A percentile compares a stretch with the other conserved stretches of the same genome.
phyloP scores from a whole-genome alignment of 2,113 vertebrate genomes.

The Mesitornis unicolor region DNA sequence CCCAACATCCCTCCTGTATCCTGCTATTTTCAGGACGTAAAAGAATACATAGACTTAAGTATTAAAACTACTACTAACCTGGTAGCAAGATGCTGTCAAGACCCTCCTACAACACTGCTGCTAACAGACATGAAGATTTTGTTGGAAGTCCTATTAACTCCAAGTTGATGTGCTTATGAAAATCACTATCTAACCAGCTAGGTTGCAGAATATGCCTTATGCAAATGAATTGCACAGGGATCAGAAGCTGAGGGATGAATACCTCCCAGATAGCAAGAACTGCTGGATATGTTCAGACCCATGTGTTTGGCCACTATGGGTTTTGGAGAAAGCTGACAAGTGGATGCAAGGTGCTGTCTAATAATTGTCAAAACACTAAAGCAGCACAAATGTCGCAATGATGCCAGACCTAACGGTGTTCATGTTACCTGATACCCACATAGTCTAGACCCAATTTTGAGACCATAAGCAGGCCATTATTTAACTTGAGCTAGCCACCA shows the following conservation, averaged over 20 bases:
- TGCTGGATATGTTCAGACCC: background rate
- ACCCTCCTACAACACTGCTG: background rate
- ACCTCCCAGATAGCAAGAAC: background rate
- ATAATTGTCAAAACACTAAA: background rate
- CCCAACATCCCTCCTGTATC: background rate
- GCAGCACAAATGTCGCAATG: background rate
- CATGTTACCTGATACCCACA: background rate
- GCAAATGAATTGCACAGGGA: background rate
- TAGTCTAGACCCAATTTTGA: background rate
- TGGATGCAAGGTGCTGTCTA: rapidly evolving
- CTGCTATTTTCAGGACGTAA: background rate
- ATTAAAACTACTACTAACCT: background rate
- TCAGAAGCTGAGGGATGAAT: background rate
- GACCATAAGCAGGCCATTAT: background rate
- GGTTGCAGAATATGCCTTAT: background rate
- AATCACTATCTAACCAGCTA: background rate
- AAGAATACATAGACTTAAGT: background rate
- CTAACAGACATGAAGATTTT: background rate
- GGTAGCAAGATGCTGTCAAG: background rate
- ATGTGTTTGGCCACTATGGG: background rate
- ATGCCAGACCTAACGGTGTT: background rate
- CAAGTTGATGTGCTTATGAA: background rate
- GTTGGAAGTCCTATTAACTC: background rate
- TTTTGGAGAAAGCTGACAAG: background rate
- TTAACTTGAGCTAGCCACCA: background rate